Evolutionary conservation across 2,113 vertebrate genomes (phyloP).

Genomic region (Drymodes brunneopygia): DNA sequence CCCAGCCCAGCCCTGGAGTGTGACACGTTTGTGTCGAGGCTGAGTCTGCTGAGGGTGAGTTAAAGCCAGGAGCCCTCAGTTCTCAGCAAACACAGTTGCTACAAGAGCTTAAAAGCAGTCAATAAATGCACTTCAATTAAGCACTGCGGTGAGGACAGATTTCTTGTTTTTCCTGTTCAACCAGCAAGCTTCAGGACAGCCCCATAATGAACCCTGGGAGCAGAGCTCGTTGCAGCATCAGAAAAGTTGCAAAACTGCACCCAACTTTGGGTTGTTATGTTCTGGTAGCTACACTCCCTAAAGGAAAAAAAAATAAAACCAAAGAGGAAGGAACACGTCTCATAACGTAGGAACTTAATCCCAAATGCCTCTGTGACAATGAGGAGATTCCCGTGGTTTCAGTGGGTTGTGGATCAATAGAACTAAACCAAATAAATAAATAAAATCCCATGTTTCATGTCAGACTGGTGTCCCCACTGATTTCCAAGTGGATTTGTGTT

Average conservation of each 20-base stretch:
- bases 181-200: neutral
- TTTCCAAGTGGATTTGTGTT: neutral
- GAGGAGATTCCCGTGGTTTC: neutral
- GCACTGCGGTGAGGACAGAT: neutral
- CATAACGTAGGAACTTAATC: neutral
- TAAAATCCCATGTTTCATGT: no score
- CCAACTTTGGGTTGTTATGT: neutral
- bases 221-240: neutral
- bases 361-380: neutral
- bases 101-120: neutral
- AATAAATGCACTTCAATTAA: conserved; percentile 34
- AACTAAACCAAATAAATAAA: no score
- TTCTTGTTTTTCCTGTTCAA: conserved; percentile 54
- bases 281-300: neutral
- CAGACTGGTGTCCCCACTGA: neutral
- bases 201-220: neutral
- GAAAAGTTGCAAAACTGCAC: conserved; percentile 15
- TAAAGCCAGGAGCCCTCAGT: neutral
- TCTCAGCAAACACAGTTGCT: conserved; percentile 35
- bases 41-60: neutral
- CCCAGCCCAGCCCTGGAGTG: neutral
- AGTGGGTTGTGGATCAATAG: neutral
- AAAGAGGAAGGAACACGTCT: neutral
- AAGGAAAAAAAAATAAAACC: neutral
- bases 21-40: neutral